phyloP scores from a whole-genome alignment of 1,140 invertebrate species.

The Mamestra configurata region DNA sequence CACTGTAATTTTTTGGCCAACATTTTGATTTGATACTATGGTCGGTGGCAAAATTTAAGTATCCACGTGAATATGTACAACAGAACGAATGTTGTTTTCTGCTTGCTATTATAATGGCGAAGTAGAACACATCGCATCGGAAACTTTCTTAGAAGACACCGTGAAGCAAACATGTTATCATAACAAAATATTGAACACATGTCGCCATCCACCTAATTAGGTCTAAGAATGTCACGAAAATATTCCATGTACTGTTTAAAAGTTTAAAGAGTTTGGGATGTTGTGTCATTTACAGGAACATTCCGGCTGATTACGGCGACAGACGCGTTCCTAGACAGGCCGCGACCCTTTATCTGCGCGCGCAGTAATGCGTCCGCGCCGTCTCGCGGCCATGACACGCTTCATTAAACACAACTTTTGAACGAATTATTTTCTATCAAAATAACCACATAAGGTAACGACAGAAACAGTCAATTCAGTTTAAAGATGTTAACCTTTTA shows the following conservation, averaged over 20 bases:
- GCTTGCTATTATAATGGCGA: background rate
- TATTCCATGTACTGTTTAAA: slow-evolving; percentile 8
- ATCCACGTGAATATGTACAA: background rate
- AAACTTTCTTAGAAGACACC: background rate
- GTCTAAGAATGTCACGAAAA: background rate
- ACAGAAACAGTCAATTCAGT: background rate
- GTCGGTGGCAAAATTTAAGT: background rate
- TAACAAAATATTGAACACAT: background rate
- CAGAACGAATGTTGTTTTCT: background rate
- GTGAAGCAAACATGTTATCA: background rate
- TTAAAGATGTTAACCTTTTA: background rate
- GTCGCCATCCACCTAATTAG: background rate
- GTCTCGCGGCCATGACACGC: slow-evolving; percentile 61
- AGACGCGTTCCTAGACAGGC: slow-evolving; percentile 59
- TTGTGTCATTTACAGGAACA: slow-evolving; percentile 14
- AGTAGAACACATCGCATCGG: background rate
- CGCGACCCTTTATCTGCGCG: slow-evolving; percentile 61
- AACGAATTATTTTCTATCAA: background rate
- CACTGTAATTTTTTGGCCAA: background rate
- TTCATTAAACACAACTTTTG: slow-evolving; percentile 33
- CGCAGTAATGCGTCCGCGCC: slow-evolving; percentile 48
- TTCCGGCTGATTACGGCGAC: slow-evolving; percentile 22
- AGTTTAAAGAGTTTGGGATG: slow-evolving; percentile 24
- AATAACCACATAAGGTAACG: background rate
- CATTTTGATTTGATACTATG: background rate